These are phyloP conservation scores for Aurelia aurita DNA, from an alignment of 30 jellyfish, hydroid and myxozoan species.

Conservation along the genomic window DNA sequence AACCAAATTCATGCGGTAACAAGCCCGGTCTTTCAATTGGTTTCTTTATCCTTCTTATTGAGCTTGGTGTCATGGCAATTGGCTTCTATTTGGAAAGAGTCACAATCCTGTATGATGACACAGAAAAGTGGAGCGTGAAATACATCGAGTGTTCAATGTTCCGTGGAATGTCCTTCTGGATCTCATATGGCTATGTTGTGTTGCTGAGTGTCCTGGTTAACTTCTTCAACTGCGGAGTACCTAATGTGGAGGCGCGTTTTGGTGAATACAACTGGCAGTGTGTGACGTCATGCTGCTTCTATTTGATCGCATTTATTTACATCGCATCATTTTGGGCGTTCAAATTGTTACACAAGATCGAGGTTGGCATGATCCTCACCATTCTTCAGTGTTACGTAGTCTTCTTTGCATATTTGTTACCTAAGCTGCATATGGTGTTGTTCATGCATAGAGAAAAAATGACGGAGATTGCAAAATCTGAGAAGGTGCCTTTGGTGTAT, in stretches of 20 bases:
- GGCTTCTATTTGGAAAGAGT: constrained; percentile 67
- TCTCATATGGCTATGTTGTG: constrained; percentile 69
- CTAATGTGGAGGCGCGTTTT: constrained; percentile 81
- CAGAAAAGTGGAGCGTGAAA: constrained; percentile 81
- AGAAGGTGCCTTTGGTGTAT: constrained; percentile 37
- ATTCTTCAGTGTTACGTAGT: constrained; percentile 62
- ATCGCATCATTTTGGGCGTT: constrained; percentile 71
- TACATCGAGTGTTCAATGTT: constrained; percentile 80
- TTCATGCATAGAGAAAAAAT: constrained; percentile 61
- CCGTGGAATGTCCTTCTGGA: constrained; percentile 84
- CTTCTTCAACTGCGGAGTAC: constrained; percentile 87
- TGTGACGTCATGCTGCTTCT: constrained; percentile 74
- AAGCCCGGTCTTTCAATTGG: constrained; percentile 75
- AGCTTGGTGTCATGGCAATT: constrained; percentile 42
- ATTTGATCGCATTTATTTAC: constrained; percentile 59
- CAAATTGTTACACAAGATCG: constrained; percentile 58
- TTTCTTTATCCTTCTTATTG: constrained; percentile 43
- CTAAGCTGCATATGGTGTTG: constrained; percentile 82
- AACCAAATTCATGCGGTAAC: constrained; percentile 35
- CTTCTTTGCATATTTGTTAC: constrained; percentile 64
- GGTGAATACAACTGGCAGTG: constrained; percentile 86
- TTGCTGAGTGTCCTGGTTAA: constrained; percentile 75
- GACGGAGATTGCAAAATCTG: constrained; percentile 45
- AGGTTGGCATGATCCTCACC: constrained; percentile 74
- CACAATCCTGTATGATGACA: constrained; percentile 43